Evolutionary conservation across 2,797 vertebrate species (phyloP), one percentile per base, ranked within the genome.

Genomic region (Crenichthys baileyi): DNA sequence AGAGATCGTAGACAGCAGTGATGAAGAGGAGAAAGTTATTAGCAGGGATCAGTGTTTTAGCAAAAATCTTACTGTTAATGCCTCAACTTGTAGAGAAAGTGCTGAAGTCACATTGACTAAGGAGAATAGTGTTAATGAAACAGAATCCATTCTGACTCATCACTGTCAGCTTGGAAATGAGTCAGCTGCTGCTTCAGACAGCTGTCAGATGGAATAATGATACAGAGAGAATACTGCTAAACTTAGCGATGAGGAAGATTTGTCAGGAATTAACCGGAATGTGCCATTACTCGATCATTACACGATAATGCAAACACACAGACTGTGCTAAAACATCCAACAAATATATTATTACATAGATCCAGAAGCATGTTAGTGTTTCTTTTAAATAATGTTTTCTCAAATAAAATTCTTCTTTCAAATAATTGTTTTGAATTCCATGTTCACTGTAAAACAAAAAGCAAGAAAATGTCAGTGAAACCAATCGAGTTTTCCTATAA

Each of bases 1-100:
- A 13, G 96, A 96, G 89, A 80, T 96, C n/a, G 22, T 3, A 2
- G 91, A 91, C 36, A 93, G 92, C 48, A 87, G 83, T 78, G 92
- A 93, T 7, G 93, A 92, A 22, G 90, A 79, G 31, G 71, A 67
- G 8, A 67, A 11, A 60, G 71, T 51, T 5, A 55, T 73, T 76
- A 53, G 80, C 78, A 70, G 80, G 13, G 63, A 72, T 77, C 72
- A 1, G 50, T 72, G 51, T 60, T 7, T 51, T 58, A 78, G 67
- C 5, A 50, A 71, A 46, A 51, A 78, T 24, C 44, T 73, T 1
- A 12, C 71, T 73, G 83, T 39, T 53, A 73, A 76, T 53, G 58
- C 5, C 26, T 70, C 65, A 79, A 67, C 80, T 75, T 78, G 29
- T 74, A 75, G 80, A 76, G 56, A 77, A 18, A 79, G 61, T 70